These are phyloP conservation scores for Alviniconcha strummeri DNA, from an alignment of 2,888 invertebrate species.

Conservation along the genomic window DNA sequence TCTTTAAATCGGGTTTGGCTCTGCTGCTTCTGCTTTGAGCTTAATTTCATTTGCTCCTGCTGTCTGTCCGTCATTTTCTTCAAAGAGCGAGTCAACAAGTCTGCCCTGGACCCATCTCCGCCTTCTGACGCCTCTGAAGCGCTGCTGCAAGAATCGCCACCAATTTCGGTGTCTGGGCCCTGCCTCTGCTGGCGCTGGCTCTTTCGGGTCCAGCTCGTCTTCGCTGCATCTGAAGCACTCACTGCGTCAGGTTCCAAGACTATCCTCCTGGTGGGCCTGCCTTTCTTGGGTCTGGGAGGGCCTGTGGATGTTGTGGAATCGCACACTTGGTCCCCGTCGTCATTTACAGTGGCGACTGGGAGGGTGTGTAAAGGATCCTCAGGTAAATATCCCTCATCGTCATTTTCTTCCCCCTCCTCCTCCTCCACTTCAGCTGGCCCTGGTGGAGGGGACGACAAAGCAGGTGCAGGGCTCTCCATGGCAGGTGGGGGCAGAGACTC, in stretches of 20 bases:
- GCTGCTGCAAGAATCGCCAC: not conserved
- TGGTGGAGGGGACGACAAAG: not conserved
- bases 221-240: not conserved
- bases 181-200: not conserved
- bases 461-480: not conserved
- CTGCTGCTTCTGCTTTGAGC: not conserved
- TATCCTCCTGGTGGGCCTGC: not conserved
- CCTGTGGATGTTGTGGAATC: conserved; percentile 11
- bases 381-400: not conserved
- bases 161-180: not conserved
- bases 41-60: not conserved
- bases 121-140: not conserved
- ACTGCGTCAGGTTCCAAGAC: not conserved
- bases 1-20: conserved; percentile 15
- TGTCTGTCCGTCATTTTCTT: not conserved
- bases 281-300: not conserved
- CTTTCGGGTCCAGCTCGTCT: not conserved
- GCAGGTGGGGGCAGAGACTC: not conserved
- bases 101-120: not conserved
- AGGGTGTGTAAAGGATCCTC: not conserved
- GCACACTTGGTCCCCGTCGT: conserved; percentile 5
- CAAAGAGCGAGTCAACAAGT: not conserved
- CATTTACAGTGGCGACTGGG: not conserved
- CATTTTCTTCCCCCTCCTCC: not conserved
- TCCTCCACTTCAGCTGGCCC: not conserved